Evolutionary conservation across 2,113 vertebrate genomes (phyloP), one percentile per base, ranked within the genome.

Genomic region (Procapra przewalskii): DNA sequence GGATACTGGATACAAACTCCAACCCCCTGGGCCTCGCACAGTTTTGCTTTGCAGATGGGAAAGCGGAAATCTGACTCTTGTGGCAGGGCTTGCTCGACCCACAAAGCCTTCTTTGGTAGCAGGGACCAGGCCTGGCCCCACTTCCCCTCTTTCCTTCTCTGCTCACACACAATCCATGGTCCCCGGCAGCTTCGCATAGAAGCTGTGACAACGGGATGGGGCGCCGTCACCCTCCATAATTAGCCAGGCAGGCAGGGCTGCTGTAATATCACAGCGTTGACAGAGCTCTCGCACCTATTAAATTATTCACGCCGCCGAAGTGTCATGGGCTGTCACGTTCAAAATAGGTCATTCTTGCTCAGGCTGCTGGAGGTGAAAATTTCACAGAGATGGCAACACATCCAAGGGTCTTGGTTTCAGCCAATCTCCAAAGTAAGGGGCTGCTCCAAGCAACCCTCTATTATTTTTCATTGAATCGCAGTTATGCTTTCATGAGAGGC

Each of bases 291-390:
- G n/a, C 96, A 94, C 98, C 96, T 96, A 92, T 98, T 99, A 97
- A 99, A 99, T 99, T 98, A 98, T 99, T 99, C 98, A 98, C 88
- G 3, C 71, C 87, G 64, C 94, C 86, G 40, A 98, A 98, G 98
- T 64, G 91, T 97, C 97, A 98, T 99, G 90, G 95, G 91, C 98
- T 98, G 97, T 98, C 98, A 97, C 33, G 5, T 98, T 98, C 97
- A 98, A 99, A 99, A 98, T 98, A 98, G 98, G 98, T 98, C 98
- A 98, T 87, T 94, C 1, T 48, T 27, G 5, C 91, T 16, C 36
- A 85, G 91, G 85, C 90, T 82, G 96, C 96, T 91, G 94, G 91
- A 94, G 97, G 96, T 96, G 97, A 89, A 98, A 97, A 98, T 97
- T 95, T 96, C 96, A 45, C 89, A 96, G 97, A 43, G 45, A 90